Conservation (phyloP, 2,113 vertebrate genomes). For the Sminthopsis crassicaudata region DNA sequence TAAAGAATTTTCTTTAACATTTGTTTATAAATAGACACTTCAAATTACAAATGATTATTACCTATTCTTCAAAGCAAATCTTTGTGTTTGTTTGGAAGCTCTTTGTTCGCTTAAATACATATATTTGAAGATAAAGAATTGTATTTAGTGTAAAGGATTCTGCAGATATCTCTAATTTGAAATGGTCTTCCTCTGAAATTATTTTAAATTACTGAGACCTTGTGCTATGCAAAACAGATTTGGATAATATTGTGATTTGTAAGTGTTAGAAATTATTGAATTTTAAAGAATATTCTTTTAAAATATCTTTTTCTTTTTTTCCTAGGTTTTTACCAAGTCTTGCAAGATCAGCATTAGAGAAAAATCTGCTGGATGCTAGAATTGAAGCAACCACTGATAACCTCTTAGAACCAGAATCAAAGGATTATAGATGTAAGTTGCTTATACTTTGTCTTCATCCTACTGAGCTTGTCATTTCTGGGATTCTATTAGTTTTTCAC, state of each 20-base stretch:
- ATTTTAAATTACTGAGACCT: conserved; percentile 16
- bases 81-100: not conserved
- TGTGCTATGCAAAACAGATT: not conserved
- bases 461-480: not conserved
- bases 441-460: not conserved
- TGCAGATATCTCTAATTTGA: conserved; percentile 18
- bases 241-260: not conserved
- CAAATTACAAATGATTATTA: conserved; percentile 40
- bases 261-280: not conserved
- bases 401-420: conserved; percentile 71
- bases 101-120: conserved; percentile 2
- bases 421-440: conserved; percentile 89
- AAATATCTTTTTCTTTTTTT: not conserved
- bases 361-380: conserved; percentile 88
- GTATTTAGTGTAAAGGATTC: conserved; percentile 33
- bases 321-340: conserved; percentile 95
- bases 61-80: conserved; percentile 28
- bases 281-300: conserved; percentile 18
- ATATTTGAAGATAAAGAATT: conserved; percentile 5
- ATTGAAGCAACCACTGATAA: conserved; percentile 83
- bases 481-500: not conserved
- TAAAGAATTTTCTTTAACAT: conserved; percentile 1
- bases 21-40: conserved; percentile 10
- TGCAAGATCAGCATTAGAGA: conserved; percentile 91
- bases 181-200: not conserved